Evolutionary conservation across 2,113 vertebrate genomes (phyloP).

Genomic region (Chaetodon auriga): DNA sequence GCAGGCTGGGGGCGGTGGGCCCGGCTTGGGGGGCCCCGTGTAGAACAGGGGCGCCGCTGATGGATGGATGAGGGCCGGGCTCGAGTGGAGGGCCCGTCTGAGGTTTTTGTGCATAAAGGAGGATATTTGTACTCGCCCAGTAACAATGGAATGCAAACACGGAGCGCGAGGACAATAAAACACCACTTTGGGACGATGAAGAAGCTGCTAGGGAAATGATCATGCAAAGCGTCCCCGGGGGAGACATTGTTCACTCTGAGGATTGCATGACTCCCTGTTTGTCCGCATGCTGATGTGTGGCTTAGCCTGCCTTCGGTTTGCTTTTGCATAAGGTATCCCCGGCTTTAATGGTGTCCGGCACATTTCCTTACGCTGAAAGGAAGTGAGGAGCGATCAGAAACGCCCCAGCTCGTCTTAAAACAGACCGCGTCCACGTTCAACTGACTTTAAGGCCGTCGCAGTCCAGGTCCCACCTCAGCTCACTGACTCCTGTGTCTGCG

Average conservation of each 20-base stretch:
- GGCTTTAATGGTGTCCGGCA: constrained; percentile 79
- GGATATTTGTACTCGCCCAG: constrained; percentile 81
- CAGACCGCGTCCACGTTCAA: constrained; percentile 57
- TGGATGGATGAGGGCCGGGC: constrained; percentile 80
- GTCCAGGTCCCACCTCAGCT: constrained; percentile 7
- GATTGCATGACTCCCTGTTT: constrained; percentile 71
- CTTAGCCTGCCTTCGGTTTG: constrained; percentile 75
- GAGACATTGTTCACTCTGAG: constrained; percentile 74
- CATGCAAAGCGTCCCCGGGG: constrained; percentile 80
- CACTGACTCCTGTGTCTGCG: constrained; percentile 16
- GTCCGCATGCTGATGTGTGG: constrained; percentile 77
- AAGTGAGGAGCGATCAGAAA: constrained; percentile 65
- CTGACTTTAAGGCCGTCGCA: constrained; percentile 41
- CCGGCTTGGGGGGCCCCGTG: constrained; percentile 59
- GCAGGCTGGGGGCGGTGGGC: constrained; percentile 61
- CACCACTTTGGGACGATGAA: constrained; percentile 72
- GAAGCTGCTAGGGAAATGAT: constrained; percentile 83
- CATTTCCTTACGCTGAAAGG: constrained; percentile 81
- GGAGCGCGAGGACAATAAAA: constrained; percentile 72
- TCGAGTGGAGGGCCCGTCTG: constrained; percentile 55
- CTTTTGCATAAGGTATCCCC: constrained; percentile 77
- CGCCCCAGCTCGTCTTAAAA: constrained; percentile 70
- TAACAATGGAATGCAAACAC: constrained; percentile 83
- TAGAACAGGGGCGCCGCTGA: constrained; percentile 73
- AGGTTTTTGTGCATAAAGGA: constrained; percentile 69